Evolutionary conservation across 2,888 invertebrate genomes (phyloP), one percentile per base, ranked within the genome.

Genomic region (Sipunculus nudus): DNA sequence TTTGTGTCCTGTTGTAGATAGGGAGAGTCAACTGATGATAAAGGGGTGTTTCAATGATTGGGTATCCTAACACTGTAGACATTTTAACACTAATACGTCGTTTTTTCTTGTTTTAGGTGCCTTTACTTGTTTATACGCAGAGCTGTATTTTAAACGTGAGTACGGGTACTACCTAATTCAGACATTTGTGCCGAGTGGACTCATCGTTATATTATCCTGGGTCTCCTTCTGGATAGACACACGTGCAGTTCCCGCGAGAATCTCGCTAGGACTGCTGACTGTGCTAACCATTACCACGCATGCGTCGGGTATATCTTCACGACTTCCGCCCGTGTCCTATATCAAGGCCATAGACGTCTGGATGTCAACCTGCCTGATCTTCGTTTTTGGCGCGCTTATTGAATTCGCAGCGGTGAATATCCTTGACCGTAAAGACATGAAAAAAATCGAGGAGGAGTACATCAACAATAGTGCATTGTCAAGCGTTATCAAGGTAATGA

Each of bases 291-390:
- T 56, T 25, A 43, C 57, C 2, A 56, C 57, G 10, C 57, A 56
- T 25, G 57, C 49, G 4, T 48, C 49, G 16, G 57, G 40, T 19
- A 41, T 49, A 3, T 29, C 40, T 5, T 56, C 57, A 8, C 48
- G 41, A n/a, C 40, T 56, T 21, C n/a, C n/a, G n/a, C n/a, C n/a
- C n/a, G n/a, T 54, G 5, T 54, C 54, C 1, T 56, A 56, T 41
- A 41, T 56, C 29, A 56, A 56, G 39, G 57, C 57, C n/a, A 49
- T 56, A 2, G 57, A 56, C 35, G 48, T 56, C 19, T 56, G 57
- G 57, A 32, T 56, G 23, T 39, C 49, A 8, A 49, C 57, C 2
- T 56, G 57, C 39, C 48, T 56, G 57, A 13, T 48, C 5, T 56
- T 56, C 43, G 41, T 56, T n/a, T 56, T 56, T 31, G 40, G 40